Conservation (phyloP, 2,888 invertebrate species). For the Yponomeuta cagnagella region DNA sequence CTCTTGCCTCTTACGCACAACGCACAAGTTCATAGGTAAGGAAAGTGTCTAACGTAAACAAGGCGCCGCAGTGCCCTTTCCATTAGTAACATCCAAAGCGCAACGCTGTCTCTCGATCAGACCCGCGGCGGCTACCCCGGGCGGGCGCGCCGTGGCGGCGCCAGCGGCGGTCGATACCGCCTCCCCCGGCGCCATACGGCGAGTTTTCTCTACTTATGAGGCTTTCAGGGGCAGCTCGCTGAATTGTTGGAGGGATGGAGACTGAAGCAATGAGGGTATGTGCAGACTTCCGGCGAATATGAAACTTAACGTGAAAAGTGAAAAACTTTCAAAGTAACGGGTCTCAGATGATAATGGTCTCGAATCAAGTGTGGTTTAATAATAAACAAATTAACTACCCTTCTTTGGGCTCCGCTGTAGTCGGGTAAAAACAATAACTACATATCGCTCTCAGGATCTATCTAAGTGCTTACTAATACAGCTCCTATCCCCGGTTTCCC, state of each 20-base stretch:
- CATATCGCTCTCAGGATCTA: no score
- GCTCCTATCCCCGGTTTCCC: no score
- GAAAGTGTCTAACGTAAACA: not conserved
- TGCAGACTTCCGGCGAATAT: no score
- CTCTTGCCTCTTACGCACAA: not conserved
- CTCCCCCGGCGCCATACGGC: not conserved
- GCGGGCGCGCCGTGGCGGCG: constrained; percentile 6
- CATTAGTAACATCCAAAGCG: not conserved
- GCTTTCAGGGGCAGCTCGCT: not conserved
- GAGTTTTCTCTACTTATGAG: not conserved
- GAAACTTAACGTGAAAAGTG: no score
- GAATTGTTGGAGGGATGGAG: not conserved
- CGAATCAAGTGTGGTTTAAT: no score
- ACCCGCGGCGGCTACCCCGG: not conserved
- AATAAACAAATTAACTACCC: no score
- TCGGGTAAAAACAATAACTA: no score
- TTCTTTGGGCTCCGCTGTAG: no score
- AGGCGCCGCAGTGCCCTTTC: not conserved
- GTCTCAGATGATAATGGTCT: no score
- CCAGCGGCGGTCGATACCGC: constrained; percentile 9
- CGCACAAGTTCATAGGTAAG: not conserved
- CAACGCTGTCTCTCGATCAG: not conserved
- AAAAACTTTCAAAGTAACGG: no score
- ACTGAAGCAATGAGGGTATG: no score
- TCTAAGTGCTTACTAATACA: no score